phyloP scores from a whole-genome alignment of 2,888 invertebrate genomes.

The Conomelus anceps region DNA sequence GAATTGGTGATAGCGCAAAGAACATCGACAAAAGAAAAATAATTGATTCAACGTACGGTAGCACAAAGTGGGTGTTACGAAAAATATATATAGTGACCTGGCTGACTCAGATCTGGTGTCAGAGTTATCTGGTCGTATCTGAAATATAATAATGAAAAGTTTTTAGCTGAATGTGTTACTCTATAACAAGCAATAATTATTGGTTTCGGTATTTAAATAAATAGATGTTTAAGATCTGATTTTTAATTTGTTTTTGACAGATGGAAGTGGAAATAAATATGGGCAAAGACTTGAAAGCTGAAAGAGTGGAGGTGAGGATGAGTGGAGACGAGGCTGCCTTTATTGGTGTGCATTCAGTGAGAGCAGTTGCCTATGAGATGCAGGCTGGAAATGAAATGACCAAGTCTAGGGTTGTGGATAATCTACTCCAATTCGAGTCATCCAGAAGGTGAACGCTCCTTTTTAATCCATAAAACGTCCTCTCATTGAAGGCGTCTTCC shows the following conservation, averaged over 20 bases:
- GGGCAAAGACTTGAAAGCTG: slow-evolving; percentile 50
- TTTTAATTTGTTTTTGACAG: slow-evolving; percentile 35
- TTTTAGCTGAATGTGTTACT: too few relatives aligned
- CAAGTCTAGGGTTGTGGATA: slow-evolving; percentile 38
- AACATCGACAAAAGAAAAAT: too few relatives aligned
- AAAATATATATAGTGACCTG: too few relatives aligned
- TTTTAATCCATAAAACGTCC: background rate
- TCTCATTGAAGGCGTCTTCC: background rate
- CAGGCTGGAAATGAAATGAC: slow-evolving; percentile 43
- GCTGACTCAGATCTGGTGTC: too few relatives aligned
- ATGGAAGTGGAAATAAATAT: slow-evolving; percentile 46
- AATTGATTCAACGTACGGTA: too few relatives aligned
- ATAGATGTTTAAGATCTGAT: too few relatives aligned
- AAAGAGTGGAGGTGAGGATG: slow-evolving; percentile 47
- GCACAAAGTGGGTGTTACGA: too few relatives aligned
- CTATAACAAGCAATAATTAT: too few relatives aligned
- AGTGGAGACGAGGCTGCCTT: slow-evolving; percentile 48
- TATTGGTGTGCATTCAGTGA: slow-evolving; percentile 45
- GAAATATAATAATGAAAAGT: too few relatives aligned
- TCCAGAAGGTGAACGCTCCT: slow-evolving; percentile 35
- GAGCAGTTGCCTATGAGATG: slow-evolving; percentile 36
- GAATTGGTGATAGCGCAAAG: too few relatives aligned
- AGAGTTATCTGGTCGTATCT: too few relatives aligned
- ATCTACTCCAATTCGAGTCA: slow-evolving; percentile 39
- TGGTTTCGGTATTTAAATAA: too few relatives aligned